phyloP scores from a whole-genome alignment of 1,140 invertebrate species.

The Oedothorax gibbosus region DNA sequence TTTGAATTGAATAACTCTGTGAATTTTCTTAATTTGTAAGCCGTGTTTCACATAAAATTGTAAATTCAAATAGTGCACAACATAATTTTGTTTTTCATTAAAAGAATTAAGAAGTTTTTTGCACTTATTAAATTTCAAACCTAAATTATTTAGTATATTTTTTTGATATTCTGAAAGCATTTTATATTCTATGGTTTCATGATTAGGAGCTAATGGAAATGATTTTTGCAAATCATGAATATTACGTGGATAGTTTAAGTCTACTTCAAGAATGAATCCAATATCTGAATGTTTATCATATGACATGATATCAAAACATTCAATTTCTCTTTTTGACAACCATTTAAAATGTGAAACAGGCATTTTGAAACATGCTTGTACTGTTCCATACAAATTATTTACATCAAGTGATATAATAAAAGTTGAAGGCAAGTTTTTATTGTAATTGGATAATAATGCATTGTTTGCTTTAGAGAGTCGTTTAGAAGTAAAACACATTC shows the following conservation, averaged over 20 bases:
- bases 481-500: conserved; percentile 3
- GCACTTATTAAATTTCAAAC: neutral
- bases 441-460: neutral
- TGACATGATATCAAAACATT: conserved; percentile 7
- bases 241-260: neutral
- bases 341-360: neutral
- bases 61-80: conserved; percentile 2
- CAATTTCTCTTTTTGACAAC: neutral
- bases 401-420: conserved; percentile 20
- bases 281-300: neutral
- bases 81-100: neutral
- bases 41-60: neutral
- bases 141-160: neutral
- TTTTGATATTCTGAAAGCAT: conserved; percentile 4
- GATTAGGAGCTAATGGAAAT: neutral
- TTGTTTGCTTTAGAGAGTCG: conserved; percentile 6
- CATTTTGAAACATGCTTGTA: neutral
- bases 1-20: conserved; percentile 18
- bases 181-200: neutral
- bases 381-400: conserved; percentile 9
- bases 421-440: neutral
- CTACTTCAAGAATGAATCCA: neutral
- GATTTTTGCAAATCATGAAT: neutral
- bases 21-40: conserved; percentile 6
- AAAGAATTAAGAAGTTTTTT: neutral